phyloP scores from a whole-genome alignment of 2,888 invertebrate species.

The Pachydiplax longipennis region DNA sequence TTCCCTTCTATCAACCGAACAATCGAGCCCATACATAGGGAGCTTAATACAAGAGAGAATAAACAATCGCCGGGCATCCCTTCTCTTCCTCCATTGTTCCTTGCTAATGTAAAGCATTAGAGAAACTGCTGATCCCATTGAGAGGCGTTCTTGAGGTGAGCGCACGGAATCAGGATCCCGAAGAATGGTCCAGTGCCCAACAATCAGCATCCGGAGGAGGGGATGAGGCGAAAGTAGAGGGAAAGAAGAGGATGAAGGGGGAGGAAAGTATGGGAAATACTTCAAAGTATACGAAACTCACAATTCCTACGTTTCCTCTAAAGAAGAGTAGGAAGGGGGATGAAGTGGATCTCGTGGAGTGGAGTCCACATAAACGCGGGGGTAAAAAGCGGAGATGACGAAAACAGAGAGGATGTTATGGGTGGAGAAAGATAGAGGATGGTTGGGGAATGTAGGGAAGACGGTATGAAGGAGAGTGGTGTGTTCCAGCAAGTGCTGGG shows the following conservation, averaged over 20 bases:
- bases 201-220: not conserved
- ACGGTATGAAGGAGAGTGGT: not conserved
- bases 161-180: not conserved
- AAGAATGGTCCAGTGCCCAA: not conserved
- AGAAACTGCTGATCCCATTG: not conserved
- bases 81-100: not conserved
- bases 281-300: too few species aligned
- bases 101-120: not conserved
- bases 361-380: not conserved
- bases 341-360: not conserved
- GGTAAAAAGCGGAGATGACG: not conserved
- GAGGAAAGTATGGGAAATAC: not conserved
- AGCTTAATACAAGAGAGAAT: not conserved
- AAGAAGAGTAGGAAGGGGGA: not conserved
- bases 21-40: not conserved
- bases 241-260: not conserved
- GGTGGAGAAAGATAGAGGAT: not conserved
- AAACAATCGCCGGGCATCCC: not conserved
- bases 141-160: not conserved
- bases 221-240: not conserved
- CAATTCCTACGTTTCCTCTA: too few species aligned
- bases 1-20: not conserved
- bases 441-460: not conserved
- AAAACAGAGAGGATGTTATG: not conserved
- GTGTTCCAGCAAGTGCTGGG: not conserved